Evolutionary conservation across 1,140 invertebrate species (phyloP).

Genomic region (Drosophila nasuta): DNA sequence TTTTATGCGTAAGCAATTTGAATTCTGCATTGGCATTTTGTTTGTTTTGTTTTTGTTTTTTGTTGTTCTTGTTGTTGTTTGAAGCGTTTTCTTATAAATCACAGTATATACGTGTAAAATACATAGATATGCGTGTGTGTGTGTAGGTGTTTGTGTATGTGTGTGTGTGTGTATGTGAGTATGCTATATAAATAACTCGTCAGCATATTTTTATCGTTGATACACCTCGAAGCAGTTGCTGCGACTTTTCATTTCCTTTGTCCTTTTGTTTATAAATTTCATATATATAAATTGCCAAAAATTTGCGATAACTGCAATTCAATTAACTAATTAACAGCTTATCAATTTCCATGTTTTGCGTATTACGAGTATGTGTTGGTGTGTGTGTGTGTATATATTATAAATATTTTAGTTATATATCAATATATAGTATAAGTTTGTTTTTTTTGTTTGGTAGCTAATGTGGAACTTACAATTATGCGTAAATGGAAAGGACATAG

Average conservation of each 20-base stretch:
- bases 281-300: slow-evolving; percentile 34
- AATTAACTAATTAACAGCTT: slow-evolving; percentile 83
- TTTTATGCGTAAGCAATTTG: slow-evolving; percentile 64
- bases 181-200: slow-evolving; percentile 69
- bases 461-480: slow-evolving; percentile 56
- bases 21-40: slow-evolving; percentile 58
- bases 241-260: slow-evolving; percentile 15
- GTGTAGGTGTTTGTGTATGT: slow-evolving; percentile 33
- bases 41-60: slow-evolving; percentile 46
- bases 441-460: slow-evolving; percentile 33
- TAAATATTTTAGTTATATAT: slow-evolving; percentile 37
- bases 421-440: slow-evolving; percentile 31
- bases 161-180: slow-evolving; percentile 34
- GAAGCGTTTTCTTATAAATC: slow-evolving; percentile 83
- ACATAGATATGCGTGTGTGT: slow-evolving; percentile 67
- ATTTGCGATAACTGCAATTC: slow-evolving; percentile 65
- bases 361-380: neutral
- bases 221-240: slow-evolving; percentile 61
- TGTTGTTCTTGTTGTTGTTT: slow-evolving; percentile 57
- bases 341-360: slow-evolving; percentile 46
- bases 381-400: slow-evolving; percentile 25
- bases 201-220: slow-evolving; percentile 67
- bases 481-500: slow-evolving; percentile 68
- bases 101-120: slow-evolving; percentile 83
- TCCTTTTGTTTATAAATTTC: slow-evolving; percentile 14